A percentile compares a stretch with the other conserved stretches of the same genome.
Conservation (phyloP, 2,113 vertebrate species). For the Eclectus roratus region DNA sequence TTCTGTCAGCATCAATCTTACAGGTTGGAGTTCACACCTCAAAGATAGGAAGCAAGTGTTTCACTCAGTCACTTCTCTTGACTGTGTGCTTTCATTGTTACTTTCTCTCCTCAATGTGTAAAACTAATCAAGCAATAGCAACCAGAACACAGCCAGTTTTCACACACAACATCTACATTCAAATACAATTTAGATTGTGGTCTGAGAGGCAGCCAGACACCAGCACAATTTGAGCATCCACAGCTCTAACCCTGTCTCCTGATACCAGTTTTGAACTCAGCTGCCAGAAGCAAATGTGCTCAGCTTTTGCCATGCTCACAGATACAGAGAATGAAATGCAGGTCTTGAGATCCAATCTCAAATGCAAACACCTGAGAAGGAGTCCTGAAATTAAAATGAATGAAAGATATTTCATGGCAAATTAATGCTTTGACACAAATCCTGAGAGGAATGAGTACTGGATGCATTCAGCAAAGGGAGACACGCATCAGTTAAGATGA, state of each 20-base stretch:
- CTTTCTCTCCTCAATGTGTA: neutral
- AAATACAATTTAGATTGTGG: neutral
- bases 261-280: neutral
- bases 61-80: neutral
- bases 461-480: neutral
- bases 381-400: constrained; percentile 22
- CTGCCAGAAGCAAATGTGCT: neutral
- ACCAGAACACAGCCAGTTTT: neutral
- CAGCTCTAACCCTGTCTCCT: neutral
- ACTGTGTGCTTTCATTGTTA: neutral
- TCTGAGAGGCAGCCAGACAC: neutral
- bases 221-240: neutral
- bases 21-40: neutral
- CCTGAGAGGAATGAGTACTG: neutral
- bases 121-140: neutral
- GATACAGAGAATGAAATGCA: neutral
- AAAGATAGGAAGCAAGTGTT: neutral
- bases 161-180: neutral
- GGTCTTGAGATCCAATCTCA: neutral
- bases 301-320: neutral
- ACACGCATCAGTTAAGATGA: neutral
- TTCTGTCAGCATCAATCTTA: neutral
- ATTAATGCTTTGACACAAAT: constrained; percentile 35
- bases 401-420: neutral
- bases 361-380: neutral